Evolutionary conservation across 2,113 vertebrate species (phyloP).

Genomic region (Charadrius vociferus): DNA sequence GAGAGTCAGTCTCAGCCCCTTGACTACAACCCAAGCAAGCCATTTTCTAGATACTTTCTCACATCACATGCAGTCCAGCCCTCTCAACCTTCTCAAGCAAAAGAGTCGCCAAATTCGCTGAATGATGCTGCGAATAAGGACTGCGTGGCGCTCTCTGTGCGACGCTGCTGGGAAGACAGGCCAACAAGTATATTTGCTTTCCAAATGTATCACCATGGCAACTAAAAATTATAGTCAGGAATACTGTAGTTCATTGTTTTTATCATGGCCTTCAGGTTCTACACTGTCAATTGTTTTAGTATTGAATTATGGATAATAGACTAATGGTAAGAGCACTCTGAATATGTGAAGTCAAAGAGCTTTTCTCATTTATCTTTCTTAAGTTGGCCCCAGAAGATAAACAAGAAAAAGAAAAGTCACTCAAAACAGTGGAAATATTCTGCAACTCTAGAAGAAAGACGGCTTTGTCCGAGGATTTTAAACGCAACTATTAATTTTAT

Average conservation of each 20-base stretch:
- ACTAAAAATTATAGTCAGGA: constrained; percentile 2
- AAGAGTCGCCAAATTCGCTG: background rate
- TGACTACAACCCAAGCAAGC: background rate
- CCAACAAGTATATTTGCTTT: background rate
- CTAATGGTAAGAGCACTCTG: background rate
- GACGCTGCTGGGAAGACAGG: background rate
- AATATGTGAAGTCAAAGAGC: background rate
- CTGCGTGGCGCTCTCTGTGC: background rate
- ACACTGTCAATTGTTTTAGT: background rate
- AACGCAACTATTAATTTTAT: background rate
- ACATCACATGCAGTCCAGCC: background rate
- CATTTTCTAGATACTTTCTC: background rate
- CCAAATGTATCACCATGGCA: constrained; percentile 6
- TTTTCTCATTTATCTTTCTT: background rate
- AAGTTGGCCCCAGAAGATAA: background rate
- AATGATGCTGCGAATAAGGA: background rate
- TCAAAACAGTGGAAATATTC: background rate
- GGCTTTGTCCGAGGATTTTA: background rate
- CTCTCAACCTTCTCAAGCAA: background rate
- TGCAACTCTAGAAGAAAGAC: background rate
- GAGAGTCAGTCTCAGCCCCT: background rate
- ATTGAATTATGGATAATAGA: background rate
- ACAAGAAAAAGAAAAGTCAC: background rate
- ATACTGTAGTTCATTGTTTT: background rate
- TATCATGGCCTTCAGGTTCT: background rate